phyloP scores from a whole-genome alignment of 23 tunicate genomes.

The Corella eumyota region DNA sequence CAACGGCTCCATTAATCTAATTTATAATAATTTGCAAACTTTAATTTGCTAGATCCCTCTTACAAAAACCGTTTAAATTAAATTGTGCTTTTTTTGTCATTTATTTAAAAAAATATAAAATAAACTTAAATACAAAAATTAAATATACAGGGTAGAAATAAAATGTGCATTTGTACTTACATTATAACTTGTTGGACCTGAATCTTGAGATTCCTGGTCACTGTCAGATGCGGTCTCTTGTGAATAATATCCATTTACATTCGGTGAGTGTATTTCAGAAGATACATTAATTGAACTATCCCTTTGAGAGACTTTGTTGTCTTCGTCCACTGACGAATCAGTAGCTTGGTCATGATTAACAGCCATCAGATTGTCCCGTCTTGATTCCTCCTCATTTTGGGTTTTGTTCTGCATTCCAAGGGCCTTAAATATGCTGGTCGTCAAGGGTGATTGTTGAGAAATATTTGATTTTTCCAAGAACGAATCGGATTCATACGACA shows the following conservation, averaged over 20 bases:
- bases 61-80: too few species aligned
- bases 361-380: not conserved
- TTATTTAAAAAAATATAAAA: too few species aligned
- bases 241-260: too few species aligned
- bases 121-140: too few species aligned
- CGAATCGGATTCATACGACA: slow-evolving; percentile 45
- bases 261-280: too few species aligned
- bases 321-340: not conserved
- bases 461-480: slow-evolving; percentile 48
- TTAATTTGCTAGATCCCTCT: too few species aligned
- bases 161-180: slow-evolving; percentile 26
- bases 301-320: not conserved
- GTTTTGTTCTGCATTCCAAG: slow-evolving; percentile 44
- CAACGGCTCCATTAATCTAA: too few species aligned
- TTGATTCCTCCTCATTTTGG: not conserved
- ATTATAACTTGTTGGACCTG: slow-evolving; percentile 64
- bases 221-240: slow-evolving; percentile 3
- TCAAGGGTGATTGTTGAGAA: slow-evolving; percentile 82
- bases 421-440: slow-evolving; percentile 73
- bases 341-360: not conserved
- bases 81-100: too few species aligned
- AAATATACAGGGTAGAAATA: too few species aligned
- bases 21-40: too few species aligned
- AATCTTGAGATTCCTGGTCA: slow-evolving; percentile 62
- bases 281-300: not conserved